A percentile compares a stretch with the other conserved stretches of the same genome.
Conservation (phyloP, 2,797 vertebrate species). For the Mionectes olivaceus region DNA sequence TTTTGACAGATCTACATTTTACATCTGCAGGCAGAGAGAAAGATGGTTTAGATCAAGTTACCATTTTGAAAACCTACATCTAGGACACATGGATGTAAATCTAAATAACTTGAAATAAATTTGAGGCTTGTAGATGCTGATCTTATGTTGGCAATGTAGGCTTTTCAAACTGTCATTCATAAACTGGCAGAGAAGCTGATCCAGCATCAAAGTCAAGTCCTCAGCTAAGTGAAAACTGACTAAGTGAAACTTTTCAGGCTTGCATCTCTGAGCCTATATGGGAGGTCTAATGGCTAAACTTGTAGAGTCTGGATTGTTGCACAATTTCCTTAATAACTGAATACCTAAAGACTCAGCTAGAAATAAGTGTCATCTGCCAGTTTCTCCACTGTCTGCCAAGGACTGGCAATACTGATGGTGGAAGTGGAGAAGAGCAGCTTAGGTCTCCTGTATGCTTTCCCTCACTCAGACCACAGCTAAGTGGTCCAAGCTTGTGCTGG, state of each 20-base stretch:
- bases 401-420: not conserved
- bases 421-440: not conserved
- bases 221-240: not conserved
- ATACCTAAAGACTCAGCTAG: not conserved
- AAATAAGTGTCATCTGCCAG: not conserved
- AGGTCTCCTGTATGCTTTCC: not conserved
- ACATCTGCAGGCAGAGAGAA: not conserved
- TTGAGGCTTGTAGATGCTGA: not conserved
- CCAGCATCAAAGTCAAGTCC: not conserved
- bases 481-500: not conserved
- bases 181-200: not conserved
- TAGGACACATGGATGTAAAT: slow-evolving; percentile 4
- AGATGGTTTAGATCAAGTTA: not conserved
- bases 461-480: not conserved
- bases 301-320: not conserved
- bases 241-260: not conserved
- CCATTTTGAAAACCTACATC: not conserved
- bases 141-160: not conserved
- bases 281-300: not conserved
- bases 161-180: slow-evolving; percentile 13
- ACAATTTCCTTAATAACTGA: not conserved
- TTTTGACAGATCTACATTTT: not conserved
- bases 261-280: not conserved
- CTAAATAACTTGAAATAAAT: slow-evolving; percentile 19
- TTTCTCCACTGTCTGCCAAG: not conserved